Conservation (phyloP, 2,797 vertebrate species). For the Hipposideros larvatus region DNA sequence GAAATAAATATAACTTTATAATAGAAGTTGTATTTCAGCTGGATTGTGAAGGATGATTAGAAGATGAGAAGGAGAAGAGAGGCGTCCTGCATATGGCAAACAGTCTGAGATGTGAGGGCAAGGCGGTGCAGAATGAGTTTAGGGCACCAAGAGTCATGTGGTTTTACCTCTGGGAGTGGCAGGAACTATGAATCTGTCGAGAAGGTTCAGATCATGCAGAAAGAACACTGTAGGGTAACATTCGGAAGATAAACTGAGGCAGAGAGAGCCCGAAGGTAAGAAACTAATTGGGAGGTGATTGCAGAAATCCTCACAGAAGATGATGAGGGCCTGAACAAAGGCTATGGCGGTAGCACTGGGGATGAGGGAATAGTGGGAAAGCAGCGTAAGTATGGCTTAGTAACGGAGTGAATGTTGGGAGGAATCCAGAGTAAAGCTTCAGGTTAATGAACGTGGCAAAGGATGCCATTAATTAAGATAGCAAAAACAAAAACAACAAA, state of each 20-base stretch:
- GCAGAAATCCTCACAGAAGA: background rate
- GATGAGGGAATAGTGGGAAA: background rate
- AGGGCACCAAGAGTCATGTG: background rate
- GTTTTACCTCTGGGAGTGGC: background rate
- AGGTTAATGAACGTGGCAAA: background rate
- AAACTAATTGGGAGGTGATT: background rate
- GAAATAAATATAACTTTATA: background rate
- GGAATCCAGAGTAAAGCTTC: background rate
- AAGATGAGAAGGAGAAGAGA: background rate
- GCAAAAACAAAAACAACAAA: background rate
- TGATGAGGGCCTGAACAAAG: background rate
- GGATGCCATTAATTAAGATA: background rate
- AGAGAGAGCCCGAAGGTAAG: background rate
- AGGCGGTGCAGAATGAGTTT: background rate
- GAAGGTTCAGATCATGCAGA: background rate
- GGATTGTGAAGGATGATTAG: background rate
- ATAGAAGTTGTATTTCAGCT: background rate
- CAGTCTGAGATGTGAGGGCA: background rate
- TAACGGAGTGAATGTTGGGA: background rate
- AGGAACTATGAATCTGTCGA: background rate
- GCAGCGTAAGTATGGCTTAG: background rate
- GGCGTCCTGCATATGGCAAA: background rate
- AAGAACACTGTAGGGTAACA: background rate
- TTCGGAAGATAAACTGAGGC: background rate
- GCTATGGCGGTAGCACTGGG: background rate